phyloP scores from a whole-genome alignment of 2,113 vertebrate genomes.

The Ibidorhyncha struthersii region DNA sequence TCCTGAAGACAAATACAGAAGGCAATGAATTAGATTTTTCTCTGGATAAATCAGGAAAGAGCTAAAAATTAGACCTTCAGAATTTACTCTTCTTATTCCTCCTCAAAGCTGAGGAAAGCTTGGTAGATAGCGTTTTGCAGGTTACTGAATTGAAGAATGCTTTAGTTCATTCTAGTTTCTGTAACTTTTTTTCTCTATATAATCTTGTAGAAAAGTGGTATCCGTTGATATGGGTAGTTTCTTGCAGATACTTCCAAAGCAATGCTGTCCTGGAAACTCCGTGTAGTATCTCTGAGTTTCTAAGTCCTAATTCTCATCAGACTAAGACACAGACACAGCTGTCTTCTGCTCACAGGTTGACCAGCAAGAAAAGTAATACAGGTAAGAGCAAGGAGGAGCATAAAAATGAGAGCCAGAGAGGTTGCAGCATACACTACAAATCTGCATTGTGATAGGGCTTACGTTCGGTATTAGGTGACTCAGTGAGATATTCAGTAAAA shows the following conservation, averaged over 20 bases:
- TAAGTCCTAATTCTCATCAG: background rate
- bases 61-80: background rate
- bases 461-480: background rate
- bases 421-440: background rate
- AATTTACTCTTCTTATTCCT: background rate
- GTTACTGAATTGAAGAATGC: background rate
- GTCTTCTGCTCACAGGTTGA: background rate
- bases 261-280: background rate
- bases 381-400: background rate
- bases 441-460: rapidly evolving
- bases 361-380: background rate
- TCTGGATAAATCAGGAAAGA: background rate
- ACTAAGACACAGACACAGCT: background rate
- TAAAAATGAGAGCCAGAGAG: background rate
- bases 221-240: background rate
- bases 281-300: background rate
- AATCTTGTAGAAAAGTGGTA: background rate
- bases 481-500: background rate
- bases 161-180: background rate
- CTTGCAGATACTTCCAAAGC: background rate
- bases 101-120: background rate
- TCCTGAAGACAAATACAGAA: background rate
- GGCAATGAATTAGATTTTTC: background rate
- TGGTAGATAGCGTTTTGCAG: background rate
- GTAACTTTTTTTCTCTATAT: background rate